Evolutionary conservation across 2,113 vertebrate species (phyloP), one percentile per base, ranked within the genome.

Genomic region (Cricetomys ansorgei): DNA sequence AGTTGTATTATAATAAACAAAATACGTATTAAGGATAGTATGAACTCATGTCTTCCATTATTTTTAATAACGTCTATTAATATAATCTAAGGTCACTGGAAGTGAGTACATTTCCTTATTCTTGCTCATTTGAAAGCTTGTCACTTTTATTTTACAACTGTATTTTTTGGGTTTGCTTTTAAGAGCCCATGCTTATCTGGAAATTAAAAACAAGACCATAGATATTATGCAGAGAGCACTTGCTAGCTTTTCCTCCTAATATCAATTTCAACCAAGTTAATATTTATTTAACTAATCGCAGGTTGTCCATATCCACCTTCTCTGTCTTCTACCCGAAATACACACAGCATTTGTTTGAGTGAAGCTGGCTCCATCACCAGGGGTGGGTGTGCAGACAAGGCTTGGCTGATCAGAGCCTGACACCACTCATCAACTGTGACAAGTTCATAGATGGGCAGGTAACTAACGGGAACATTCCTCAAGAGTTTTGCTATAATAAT

Each of bases 121-220:
- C 12, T 93, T 70, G 17, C 15, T 95, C 80, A 92, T 80, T 85
- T 94, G 57, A 27, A 94, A 94, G 25, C 21, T 72, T 17, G 86
- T 62, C 17, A 81, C 34, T 91, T 91, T 64, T 88, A 85, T 89
- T 91, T 64, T 89, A 87, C 21, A 92, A 94, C 77, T 95, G 86
- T 89, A 91, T 86, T 94, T 88, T 69, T 85, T 9, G 64, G 17
- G 69, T 84, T 93, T 91, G 70, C 84, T 81, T 96, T 97, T 69
- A 69, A 84, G 59, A 86, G 4, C 3, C 50, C 43, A 69, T 4
- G 43, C 34, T 59, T 67, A 45, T 21, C 40, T 72, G 3, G 12
- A 91, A 76, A 76, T 17, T 75, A 34, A 76, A 53, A 62, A 21
- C 8, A 69, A 40, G 6, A 73, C 8, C 57, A 81, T 13, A 69